Conservation (phyloP, 2,113 vertebrate species). For the Rhinolophus sinicus region DNA sequence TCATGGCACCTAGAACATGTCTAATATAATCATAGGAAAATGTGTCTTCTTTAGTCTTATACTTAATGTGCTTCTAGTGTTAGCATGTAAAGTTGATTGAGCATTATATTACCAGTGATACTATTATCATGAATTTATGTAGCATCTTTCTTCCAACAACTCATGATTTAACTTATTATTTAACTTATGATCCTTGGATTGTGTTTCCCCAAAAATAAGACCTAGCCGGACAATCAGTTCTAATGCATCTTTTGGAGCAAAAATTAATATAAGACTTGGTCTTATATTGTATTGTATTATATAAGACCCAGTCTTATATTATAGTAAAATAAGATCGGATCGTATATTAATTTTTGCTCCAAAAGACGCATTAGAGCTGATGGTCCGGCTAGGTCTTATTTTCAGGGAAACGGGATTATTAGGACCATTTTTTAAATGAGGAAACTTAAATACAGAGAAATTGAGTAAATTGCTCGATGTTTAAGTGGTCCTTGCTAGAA, state of each 20-base stretch:
- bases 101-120: conserved; percentile 2
- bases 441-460: conserved; percentile 45
- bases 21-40: neutral
- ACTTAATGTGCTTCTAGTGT: neutral
- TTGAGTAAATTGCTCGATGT: conserved; percentile 42
- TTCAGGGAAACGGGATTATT: neutral
- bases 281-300: too few species aligned
- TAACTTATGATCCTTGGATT: conserved; percentile 1
- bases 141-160: conserved; percentile 3
- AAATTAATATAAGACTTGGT: too few species aligned
- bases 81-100: conserved; percentile 23
- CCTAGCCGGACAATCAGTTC: too few species aligned
- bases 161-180: conserved; percentile 21
- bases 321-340: too few species aligned
- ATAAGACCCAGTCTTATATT: too few species aligned
- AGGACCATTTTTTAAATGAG: conserved; percentile 28
- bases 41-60: neutral
- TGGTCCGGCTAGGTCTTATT: too few species aligned
- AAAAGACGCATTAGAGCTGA: too few species aligned
- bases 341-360: too few species aligned
- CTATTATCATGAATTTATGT: neutral
- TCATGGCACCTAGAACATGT: conserved; percentile 20
- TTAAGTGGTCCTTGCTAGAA: conserved; percentile 33
- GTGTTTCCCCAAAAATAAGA: too few species aligned
- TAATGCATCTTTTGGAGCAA: too few species aligned